Evolutionary conservation across 2,888 invertebrate species (phyloP).

Genomic region (Clostera curtula): DNA sequence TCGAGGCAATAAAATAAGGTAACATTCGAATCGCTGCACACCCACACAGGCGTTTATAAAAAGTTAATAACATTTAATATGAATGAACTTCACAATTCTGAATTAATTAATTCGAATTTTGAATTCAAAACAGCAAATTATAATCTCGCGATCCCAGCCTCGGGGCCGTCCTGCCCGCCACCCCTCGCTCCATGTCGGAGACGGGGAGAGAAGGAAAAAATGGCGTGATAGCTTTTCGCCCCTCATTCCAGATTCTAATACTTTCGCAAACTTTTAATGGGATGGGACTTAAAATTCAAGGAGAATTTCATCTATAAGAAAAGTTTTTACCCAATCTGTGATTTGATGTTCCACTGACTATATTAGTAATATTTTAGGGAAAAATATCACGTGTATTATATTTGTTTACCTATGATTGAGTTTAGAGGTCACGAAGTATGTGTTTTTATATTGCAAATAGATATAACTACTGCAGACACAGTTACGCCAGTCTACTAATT

Average conservation of each 20-base stretch:
- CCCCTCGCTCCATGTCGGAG: constrained; percentile 27
- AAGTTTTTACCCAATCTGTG: constrained; percentile 39
- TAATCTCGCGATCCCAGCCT: constrained; percentile 45
- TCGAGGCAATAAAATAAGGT: constrained; percentile 22
- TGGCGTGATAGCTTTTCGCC: constrained; percentile 66
- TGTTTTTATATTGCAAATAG: too few relatives aligned
- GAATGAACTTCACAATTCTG: constrained; percentile 35
- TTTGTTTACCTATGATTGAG: too few relatives aligned
- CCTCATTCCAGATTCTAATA: constrained; percentile 72
- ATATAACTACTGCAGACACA: too few relatives aligned
- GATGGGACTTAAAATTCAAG: constrained; percentile 69
- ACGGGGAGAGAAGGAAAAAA: constrained; percentile 50
- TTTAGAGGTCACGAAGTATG: too few relatives aligned
- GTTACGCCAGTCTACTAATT: too few relatives aligned
- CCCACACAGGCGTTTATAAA: constrained; percentile 27
- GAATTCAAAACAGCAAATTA: constrained; percentile 51
- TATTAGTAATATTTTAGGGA: too few relatives aligned
- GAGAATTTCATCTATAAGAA: constrained; percentile 52
- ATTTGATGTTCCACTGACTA: too few relatives aligned
- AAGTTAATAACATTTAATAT: constrained; percentile 39
- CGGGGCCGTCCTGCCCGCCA: constrained; percentile 27
- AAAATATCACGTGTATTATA: too few relatives aligned
- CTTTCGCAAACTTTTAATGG: constrained; percentile 72
- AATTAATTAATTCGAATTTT: constrained; percentile 50
- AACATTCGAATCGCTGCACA: constrained; percentile 17